These are phyloP conservation scores for Clarias batrachus DNA, from an alignment of 2,113 vertebrate genomes.

Conservation along the genomic window DNA sequence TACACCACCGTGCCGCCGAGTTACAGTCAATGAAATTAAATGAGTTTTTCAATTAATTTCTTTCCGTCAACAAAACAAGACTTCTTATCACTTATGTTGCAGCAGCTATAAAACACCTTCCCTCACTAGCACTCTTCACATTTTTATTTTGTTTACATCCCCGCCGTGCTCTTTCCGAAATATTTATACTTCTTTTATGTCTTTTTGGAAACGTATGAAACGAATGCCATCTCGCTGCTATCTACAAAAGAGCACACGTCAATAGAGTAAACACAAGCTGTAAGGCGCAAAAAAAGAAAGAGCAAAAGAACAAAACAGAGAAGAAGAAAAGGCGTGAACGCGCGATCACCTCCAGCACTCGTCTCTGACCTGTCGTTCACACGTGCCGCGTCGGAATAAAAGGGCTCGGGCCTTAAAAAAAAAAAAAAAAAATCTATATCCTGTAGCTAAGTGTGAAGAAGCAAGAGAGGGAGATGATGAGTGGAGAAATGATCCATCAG, in stretches of 20 bases:
- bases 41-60: background rate
- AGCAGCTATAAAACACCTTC: background rate
- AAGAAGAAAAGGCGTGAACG: background rate
- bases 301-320: background rate
- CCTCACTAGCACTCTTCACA: no score
- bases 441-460: background rate
- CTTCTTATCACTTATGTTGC: background rate
- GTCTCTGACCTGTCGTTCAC: background rate
- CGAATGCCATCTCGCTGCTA: background rate
- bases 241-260: constrained; percentile 27
- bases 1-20: no score
- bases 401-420: background rate
- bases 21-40: no score
- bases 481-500: background rate
- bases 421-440: constrained; percentile 5
- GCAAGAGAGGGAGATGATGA: background rate
- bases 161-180: no score
- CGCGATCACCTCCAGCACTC: background rate
- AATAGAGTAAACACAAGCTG: background rate
- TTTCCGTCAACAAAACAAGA: background rate
- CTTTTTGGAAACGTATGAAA: background rate
- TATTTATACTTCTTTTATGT: background rate
- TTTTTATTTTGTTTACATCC: background rate
- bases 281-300: background rate
- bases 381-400: background rate